Evolutionary conservation across 2,888 invertebrate genomes (phyloP).

Genomic region (Clepsis dumicolana): DNA sequence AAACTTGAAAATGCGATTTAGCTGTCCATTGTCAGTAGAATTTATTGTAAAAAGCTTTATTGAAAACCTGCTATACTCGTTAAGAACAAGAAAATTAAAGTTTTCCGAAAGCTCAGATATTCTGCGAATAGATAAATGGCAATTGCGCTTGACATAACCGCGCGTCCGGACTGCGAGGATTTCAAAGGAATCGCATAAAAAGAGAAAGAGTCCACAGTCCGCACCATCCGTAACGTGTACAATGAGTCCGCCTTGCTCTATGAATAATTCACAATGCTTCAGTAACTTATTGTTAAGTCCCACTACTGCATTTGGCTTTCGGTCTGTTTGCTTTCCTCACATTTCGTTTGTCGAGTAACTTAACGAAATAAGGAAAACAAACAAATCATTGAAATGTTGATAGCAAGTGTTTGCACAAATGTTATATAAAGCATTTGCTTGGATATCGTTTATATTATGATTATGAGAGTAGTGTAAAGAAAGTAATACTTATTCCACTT

Average conservation of each 20-base stretch:
- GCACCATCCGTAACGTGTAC: slow-evolving; percentile 45
- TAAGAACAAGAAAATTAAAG: neutral
- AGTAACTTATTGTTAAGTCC: slow-evolving; percentile 60
- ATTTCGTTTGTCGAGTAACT: slow-evolving; percentile 38
- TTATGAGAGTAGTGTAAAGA: slow-evolving; percentile 28
- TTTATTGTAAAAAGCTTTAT: no score
- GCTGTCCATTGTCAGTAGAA: neutral
- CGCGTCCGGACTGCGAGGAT: slow-evolving; percentile 33
- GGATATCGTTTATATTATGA: slow-evolving; percentile 19
- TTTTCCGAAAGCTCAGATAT: neutral
- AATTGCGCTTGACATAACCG: slow-evolving; percentile 30
- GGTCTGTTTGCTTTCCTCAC: slow-evolving; percentile 46
- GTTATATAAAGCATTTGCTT: slow-evolving; percentile 20
- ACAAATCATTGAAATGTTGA: slow-evolving; percentile 37
- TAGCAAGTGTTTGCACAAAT: slow-evolving; percentile 31
- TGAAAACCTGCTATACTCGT: neutral
- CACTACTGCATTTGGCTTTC: slow-evolving; percentile 55
- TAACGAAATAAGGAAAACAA: slow-evolving; percentile 38
- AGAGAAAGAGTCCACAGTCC: slow-evolving; percentile 40
- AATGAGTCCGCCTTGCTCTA: slow-evolving; percentile 52
- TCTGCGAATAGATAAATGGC: slow-evolving; percentile 31
- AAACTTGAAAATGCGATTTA: neutral
- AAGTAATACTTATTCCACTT: neutral
- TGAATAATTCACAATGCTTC: slow-evolving; percentile 60
- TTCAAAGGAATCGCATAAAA: slow-evolving; percentile 45